Evolutionary conservation across 2,797 vertebrate genomes (phyloP), one percentile per base, ranked within the genome.

Genomic region (Malurus leucopterus): DNA sequence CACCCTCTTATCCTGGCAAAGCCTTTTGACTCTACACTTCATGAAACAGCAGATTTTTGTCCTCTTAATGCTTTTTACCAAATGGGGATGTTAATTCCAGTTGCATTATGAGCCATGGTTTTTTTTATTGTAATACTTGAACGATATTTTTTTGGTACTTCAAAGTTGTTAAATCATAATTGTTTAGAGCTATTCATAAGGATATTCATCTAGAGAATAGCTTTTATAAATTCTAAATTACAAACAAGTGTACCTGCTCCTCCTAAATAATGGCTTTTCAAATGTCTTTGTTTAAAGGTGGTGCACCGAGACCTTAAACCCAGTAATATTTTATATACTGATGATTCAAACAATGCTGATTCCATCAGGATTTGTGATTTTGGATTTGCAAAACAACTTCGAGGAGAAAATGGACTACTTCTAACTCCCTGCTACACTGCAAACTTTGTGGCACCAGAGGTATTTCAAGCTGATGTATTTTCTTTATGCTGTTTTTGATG

Each of bases 381-480:
- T 95, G 99, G 99, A 47, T 99, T 99, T 86, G 98, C 99, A 72
- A 99, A 99, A 95, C 99, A 99, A 95, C 98, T 99, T 74, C 96
- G 98, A 51, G 99, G 98, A 81, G 99, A 99, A 78, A 99, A 99
- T 84, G 99, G 99, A 62, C 97, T 99, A 64, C 98, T 99, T 30
- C 98, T 99, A 64, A 99, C 99, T 20, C 99, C 99, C 1, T 99
- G 99, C 95, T 99, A 99, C 96, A 99, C 99, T 8, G 99, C 99
- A 90, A 99, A 99, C 97, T 99, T 99, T 67, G 99, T 99, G 92
- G 99, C 99, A 63, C 99, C 99, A 87, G 99, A 99, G 98, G 99
- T 99, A 97, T 71, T 58, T 89, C 90, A 74, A 89, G 46, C 83
- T 68, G 27, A 17, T 43, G 9, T 44, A 3, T 44, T 75, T 84